These are phyloP conservation scores for Heliconius himera DNA, from an alignment of 1,140 invertebrate species.

Conservation along the genomic window DNA sequence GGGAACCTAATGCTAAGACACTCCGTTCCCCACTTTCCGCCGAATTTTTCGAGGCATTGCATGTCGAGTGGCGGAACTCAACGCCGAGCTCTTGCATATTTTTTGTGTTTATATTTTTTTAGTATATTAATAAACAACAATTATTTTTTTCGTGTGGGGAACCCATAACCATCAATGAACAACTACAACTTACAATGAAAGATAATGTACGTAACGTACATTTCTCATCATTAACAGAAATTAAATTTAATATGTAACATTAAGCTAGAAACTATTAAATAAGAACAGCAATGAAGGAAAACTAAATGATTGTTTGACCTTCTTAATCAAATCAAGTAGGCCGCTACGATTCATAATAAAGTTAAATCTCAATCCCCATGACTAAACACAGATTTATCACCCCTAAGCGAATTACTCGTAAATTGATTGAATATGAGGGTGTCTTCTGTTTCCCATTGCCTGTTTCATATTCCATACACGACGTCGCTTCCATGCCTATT, in stretches of 20 bases:
- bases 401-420: conserved; percentile 74
- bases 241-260: conserved; percentile 13
- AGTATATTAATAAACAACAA: too few species aligned
- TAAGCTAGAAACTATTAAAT: neutral
- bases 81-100: too few species aligned
- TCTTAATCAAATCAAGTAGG: conserved; percentile 61
- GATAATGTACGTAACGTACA: neutral
- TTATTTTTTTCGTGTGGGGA: too few species aligned
- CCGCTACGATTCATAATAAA: conserved; percentile 58
- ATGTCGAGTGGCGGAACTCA: too few species aligned
- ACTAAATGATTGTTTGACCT: conserved; percentile 50
- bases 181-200: neutral
- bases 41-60: too few species aligned
- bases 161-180: too few species aligned
- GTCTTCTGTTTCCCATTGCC: conserved; percentile 44
- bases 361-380: conserved; percentile 58
- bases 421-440: conserved; percentile 68
- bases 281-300: neutral
- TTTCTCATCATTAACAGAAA: neutral
- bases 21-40: too few species aligned
- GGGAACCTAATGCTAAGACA: too few species aligned
- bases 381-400: conserved; percentile 75
- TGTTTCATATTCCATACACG: conserved; percentile 60
- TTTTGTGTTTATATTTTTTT: too few species aligned
- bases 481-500: conserved; percentile 35